Evolutionary conservation across 2,888 invertebrate genomes (phyloP).

Genomic region (Aromia moschata): DNA sequence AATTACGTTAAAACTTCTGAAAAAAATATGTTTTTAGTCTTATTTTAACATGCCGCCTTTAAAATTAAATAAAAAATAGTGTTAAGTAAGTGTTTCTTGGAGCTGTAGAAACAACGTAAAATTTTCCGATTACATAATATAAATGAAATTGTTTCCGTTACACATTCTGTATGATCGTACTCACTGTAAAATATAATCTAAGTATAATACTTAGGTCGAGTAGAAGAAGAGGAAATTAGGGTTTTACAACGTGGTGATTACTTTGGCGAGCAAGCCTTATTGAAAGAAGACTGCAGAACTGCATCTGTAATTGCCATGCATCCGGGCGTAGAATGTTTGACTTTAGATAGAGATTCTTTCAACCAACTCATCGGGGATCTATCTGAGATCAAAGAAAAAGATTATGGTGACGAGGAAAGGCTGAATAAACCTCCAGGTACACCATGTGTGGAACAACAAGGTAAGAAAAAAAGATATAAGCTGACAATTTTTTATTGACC

Average conservation of each 20-base stretch:
- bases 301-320: constrained; percentile 74
- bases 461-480: constrained; percentile 26
- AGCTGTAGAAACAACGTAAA: no score
- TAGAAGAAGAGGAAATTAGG: constrained; percentile 68
- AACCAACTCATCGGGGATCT: constrained; percentile 80
- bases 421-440: constrained; percentile 57
- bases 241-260: constrained; percentile 69
- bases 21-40: no score
- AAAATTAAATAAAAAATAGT: no score
- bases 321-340: constrained; percentile 72
- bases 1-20: no score
- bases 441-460: constrained; percentile 48
- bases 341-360: constrained; percentile 75
- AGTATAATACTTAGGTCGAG: constrained; percentile 46
- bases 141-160: no score
- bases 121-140: no score
- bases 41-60: no score
- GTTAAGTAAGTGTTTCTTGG: no score
- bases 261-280: constrained; percentile 73
- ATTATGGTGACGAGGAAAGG: constrained; percentile 74
- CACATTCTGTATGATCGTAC: no score
- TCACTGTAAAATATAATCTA: no score
- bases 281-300: constrained; percentile 73
- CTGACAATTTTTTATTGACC: no score
- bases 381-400: constrained; percentile 76